Base-by-base conservation (phyloP, 2,113 vertebrate species). In the Scomber colias region DNA sequence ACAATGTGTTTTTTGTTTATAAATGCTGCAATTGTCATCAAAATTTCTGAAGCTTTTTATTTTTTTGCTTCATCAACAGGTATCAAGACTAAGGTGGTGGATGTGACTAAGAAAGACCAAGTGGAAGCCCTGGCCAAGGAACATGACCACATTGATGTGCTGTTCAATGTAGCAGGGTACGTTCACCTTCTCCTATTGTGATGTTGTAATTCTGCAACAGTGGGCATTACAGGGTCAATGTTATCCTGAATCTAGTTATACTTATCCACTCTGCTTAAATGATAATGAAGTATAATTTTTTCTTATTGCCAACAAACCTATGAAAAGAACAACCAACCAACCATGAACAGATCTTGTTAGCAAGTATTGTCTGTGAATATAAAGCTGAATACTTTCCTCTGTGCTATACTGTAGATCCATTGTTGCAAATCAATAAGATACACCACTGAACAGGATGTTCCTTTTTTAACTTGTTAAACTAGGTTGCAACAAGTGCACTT, bases 111-210 rank as follows among this genome's bases (percentile, higher is more conserved):
- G 85, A 97, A 92, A 84, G 96, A 96, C 49, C 95, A 99, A 89
- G 96, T 99, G 35, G 97, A 99, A 84, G 95, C 96, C 27, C 94
- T 99, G 60, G 96, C 96, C 83, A 93, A 90, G 62, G 96, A 97
- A n/a, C 82, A 97, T 51, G 96, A 96, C 27, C 96, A 73, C 75
- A 88, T 98, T 4, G 97, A 99, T 0, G 96, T 99, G 78, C 95
- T 99, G 67, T 97, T 97, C 74, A 99, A 99, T n/a, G 84, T 98
- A 54, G 98, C 97, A 60, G 97, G 98, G 98, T 99, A 95, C 86
- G n/a, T 71, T n/a, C 51, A 35, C 21, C 14, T 27, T 51, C 2
- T 24, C 17, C 0, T 44, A 5, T 44, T n/a, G 5, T 65, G 21
- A 21, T 21, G 21, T 21, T 21, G 21, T 21, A 21, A 21, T 21